Percentiles rank a stretch among this genome's conserved stretches.
Conservation (phyloP, 2,888 invertebrate species). For the Eupeodes luniger region DNA sequence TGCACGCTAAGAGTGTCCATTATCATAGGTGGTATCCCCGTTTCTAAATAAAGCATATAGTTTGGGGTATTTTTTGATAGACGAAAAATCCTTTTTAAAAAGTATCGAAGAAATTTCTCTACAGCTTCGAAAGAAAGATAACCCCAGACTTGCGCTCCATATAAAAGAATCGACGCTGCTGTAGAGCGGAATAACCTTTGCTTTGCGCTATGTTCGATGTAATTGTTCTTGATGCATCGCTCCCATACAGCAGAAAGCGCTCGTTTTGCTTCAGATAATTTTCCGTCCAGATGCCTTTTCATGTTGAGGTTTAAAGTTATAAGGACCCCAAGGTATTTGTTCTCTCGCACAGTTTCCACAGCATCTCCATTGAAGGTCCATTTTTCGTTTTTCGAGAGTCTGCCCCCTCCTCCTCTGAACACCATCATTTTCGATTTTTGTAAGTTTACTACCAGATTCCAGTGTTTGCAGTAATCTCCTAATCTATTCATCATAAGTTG, state of each 20-base stretch:
- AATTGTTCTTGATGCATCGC: neutral
- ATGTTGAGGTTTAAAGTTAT: neutral
- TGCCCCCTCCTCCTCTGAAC: neutral
- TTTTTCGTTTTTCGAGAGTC: neutral
- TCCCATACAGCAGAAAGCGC: neutral
- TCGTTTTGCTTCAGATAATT: neutral
- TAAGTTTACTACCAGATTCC: neutral
- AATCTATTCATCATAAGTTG: neutral
- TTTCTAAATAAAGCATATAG: neutral
- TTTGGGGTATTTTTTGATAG: too few species aligned
- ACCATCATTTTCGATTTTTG: neutral
- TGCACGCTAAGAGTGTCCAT: slow-evolving; percentile 2
- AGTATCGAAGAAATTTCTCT: too few species aligned
- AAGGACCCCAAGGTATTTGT: neutral
- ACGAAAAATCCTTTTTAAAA: neutral
- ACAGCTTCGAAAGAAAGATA: neutral
- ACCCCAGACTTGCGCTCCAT: neutral
- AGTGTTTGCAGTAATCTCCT: slow-evolving; percentile 5
- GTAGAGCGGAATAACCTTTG: neutral
- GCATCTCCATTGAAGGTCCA: neutral
- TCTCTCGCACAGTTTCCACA: neutral
- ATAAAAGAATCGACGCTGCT: neutral
- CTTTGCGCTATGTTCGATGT: neutral
- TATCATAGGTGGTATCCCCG: neutral
- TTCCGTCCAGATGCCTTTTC: neutral